These are phyloP conservation scores for Tenthredo notha DNA, from an alignment of 2,888 invertebrate species.

Conservation along the genomic window DNA sequence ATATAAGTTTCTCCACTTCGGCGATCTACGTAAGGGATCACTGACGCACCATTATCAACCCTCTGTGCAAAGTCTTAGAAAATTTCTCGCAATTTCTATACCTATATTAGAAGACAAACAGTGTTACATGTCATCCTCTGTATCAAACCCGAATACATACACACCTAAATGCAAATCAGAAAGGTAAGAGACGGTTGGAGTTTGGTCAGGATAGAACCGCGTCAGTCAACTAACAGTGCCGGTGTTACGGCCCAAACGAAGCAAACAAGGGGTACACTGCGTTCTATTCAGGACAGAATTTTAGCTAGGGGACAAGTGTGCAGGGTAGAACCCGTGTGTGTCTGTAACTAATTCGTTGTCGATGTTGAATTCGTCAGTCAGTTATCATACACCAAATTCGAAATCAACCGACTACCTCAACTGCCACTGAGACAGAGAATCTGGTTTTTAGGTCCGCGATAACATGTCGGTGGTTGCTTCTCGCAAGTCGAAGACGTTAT, in stretches of 20 bases:
- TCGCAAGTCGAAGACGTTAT: not conserved
- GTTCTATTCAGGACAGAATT: slow-evolving; percentile 24
- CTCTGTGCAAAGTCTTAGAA: slow-evolving; percentile 12
- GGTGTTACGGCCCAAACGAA: slow-evolving; percentile 36
- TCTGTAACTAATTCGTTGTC: slow-evolving; percentile 41
- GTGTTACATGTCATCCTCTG: not conserved
- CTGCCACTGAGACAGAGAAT: not conserved
- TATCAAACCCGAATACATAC: not conserved
- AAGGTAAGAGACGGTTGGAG: slow-evolving; percentile 3
- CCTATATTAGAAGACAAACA: not conserved
- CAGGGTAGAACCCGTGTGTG: not conserved
- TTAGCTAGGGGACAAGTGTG: slow-evolving; percentile 26
- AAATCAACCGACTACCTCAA: not conserved
- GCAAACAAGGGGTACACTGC: slow-evolving; percentile 27
- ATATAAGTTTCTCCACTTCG: slow-evolving; percentile 69
- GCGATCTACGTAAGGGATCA: slow-evolving; percentile 3
- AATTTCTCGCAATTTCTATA: slow-evolving; percentile 3
- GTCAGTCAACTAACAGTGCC: slow-evolving; percentile 30
- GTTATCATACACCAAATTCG: slow-evolving; percentile 14
- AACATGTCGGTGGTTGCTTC: not conserved
- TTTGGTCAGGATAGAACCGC: slow-evolving; percentile 26
- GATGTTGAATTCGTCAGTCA: slow-evolving; percentile 18
- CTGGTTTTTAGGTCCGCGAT: not conserved
- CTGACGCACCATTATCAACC: slow-evolving; percentile 27
- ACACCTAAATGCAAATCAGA: not conserved